Evolutionary conservation across 2,113 vertebrate species (phyloP).

Genomic region (Galeopterus variegatus): DNA sequence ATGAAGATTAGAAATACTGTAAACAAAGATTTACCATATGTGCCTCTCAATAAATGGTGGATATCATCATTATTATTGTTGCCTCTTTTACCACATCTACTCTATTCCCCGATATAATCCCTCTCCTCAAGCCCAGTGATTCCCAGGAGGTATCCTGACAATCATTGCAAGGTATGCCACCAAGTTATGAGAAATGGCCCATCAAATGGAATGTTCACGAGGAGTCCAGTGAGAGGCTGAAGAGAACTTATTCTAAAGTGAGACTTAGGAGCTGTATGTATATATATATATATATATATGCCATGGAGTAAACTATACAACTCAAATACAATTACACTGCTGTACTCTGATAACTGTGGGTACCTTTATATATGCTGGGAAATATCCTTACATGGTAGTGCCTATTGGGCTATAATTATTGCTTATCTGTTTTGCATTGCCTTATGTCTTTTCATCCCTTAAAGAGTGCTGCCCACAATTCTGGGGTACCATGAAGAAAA

Average conservation of each 20-base stretch:
- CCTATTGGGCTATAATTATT: neutral
- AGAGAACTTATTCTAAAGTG: neutral
- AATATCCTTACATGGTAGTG: neutral
- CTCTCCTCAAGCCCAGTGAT: neutral
- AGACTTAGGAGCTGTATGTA: neutral
- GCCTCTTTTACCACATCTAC: neutral
- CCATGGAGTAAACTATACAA: neutral
- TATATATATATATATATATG: no score
- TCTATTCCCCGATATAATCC: neutral
- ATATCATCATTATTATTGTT: neutral
- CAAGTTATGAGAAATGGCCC: neutral
- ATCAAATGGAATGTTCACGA: neutral
- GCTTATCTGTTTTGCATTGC: neutral
- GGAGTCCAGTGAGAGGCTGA: neutral
- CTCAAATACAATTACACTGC: neutral
- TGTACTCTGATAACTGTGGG: neutral
- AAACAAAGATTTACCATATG: neutral
- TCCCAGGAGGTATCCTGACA: neutral
- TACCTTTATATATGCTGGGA: neutral
- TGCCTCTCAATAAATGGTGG: neutral
- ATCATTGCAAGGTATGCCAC: neutral
- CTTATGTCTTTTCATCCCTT: neutral
- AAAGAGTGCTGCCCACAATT: neutral
- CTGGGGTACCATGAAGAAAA: neutral
- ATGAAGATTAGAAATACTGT: slow-evolving; percentile 43